phyloP scores from a whole-genome alignment of 2,113 vertebrate genomes.

The Thinocorus orbignyianus region DNA sequence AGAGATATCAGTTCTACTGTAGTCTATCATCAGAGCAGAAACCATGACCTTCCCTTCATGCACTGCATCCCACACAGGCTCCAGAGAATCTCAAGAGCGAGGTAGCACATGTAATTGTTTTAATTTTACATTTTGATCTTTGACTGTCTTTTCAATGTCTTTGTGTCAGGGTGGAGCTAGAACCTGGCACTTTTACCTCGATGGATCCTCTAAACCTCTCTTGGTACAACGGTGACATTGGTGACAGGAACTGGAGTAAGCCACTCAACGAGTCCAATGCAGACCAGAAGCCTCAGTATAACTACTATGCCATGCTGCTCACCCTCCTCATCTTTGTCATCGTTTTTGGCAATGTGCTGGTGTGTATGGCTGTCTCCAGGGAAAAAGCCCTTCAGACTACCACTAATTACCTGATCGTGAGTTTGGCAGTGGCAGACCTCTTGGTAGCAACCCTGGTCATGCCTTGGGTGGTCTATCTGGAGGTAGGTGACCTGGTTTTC shows the following conservation, averaged over 20 bases:
- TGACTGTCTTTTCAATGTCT: neutral
- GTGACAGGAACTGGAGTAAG: conserved; percentile 82
- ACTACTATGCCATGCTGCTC: conserved; percentile 96
- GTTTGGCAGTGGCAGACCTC: conserved; percentile 94
- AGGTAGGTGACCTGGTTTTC: conserved; percentile 76
- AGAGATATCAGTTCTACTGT: neutral
- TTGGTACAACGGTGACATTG: conserved; percentile 84
- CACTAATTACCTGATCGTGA: conserved; percentile 98
- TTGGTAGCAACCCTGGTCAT: conserved; percentile 94
- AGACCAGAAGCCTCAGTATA: conserved; percentile 84
- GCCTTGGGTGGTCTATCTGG: conserved; percentile 96
- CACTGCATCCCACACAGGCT: neutral
- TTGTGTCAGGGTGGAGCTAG: conserved; percentile 46
- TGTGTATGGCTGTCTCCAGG: conserved; percentile 95
- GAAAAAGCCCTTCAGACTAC: conserved; percentile 97
- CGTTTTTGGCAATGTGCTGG: conserved; percentile 95
- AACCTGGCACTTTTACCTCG: conserved; percentile 59
- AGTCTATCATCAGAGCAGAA: neutral
- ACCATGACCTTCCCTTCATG: neutral
- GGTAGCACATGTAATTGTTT: fast-evolving
- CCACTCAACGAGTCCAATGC: conserved; percentile 80
- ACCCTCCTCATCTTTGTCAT: conserved; percentile 96
- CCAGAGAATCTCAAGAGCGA: fast-evolving
- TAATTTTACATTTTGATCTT: neutral
- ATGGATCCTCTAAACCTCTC: conserved; percentile 94